A percentile compares a stretch with the other conserved stretches of the same genome.
Evolutionary conservation across 2,113 vertebrate species (phyloP).

Genomic region (Phainopepla nitens): DNA sequence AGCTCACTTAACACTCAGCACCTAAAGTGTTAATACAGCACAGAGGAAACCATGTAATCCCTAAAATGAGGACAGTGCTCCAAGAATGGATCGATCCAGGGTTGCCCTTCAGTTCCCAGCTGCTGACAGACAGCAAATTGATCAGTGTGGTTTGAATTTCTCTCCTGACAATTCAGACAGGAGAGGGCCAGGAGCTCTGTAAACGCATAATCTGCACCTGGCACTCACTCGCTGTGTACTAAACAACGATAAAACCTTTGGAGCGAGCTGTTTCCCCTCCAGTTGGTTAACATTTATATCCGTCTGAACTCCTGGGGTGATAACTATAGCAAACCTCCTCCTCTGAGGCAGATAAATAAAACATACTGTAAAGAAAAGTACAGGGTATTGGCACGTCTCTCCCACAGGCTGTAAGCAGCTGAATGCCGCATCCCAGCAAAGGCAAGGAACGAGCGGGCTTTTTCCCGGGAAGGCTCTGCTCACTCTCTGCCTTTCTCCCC

Average conservation of each 20-base stretch:
- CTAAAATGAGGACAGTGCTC: not conserved
- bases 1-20: not conserved
- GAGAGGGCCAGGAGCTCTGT: not conserved
- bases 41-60: not conserved
- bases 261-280: not conserved
- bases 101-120: not conserved
- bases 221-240: not conserved
- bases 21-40: not conserved
- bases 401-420: not conserved
- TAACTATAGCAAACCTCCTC: constrained; percentile 6
- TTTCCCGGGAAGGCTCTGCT: not conserved
- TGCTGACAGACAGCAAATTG: not conserved
- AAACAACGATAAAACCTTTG: not conserved
- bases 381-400: not conserved
- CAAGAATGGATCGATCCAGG: not conserved
- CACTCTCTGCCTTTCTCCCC: not conserved
- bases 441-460: fast-evolving
- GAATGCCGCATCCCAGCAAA: fast-evolving
- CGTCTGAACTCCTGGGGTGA: not conserved
- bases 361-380: not conserved
- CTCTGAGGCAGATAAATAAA: constrained; percentile 32
- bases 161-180: not conserved
- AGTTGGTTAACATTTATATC: not conserved
- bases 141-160: not conserved
- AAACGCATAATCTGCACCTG: not conserved